Evolutionary conservation across 2,113 vertebrate species (phyloP), one percentile per base, ranked within the genome.

Genomic region (Mobula birostris): DNA sequence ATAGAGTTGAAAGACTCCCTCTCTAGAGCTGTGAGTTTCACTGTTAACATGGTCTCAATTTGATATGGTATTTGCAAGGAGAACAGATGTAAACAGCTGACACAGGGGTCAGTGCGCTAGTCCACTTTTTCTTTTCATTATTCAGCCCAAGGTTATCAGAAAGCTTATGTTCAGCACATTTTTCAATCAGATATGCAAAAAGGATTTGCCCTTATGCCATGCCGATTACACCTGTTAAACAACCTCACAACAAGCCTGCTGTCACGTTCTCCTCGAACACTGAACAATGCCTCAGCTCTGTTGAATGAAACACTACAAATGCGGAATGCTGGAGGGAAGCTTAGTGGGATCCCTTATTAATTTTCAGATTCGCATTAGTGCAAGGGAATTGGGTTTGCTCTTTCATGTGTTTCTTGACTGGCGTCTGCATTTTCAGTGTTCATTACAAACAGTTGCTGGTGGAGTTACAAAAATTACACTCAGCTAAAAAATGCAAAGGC

Each of bases 101-200:
- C n/a, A n/a, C 12, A 63, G 32, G 6, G 85, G n/a, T 90, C 85
- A 32, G 6, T 19, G 85, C 66, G 29, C 61, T n/a, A 90, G 61
- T 90, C 85, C 19, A 17, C 66, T 90, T 68, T 90, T 66, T 32
- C 85, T 90, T 90, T 66, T 68, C 61, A 68, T 36, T 68, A 90
- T 68, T 68, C 61, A 66, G 85, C 70, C 70, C 21, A 12, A 76
- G 70, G 68, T 11, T 56, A 12, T 56, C 48, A 74, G 48, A 76
- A 93, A 93, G n/a, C 91, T 76, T 8, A 74, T 12, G 91, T 40
- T 40, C 15, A 29, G 68, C 91, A 93, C 36, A 56, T 76, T 93
- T 92, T 66, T 90, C 40, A 48, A 29, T 76, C 91, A 93, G 70
- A 93, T 72, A 74, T 93, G 70, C 70, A 56, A 72, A 72, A 72